These are phyloP conservation scores for Siderastrea siderea DNA, from an alignment of 92 coral and sea anemone genomes.

Conservation along the genomic window DNA sequence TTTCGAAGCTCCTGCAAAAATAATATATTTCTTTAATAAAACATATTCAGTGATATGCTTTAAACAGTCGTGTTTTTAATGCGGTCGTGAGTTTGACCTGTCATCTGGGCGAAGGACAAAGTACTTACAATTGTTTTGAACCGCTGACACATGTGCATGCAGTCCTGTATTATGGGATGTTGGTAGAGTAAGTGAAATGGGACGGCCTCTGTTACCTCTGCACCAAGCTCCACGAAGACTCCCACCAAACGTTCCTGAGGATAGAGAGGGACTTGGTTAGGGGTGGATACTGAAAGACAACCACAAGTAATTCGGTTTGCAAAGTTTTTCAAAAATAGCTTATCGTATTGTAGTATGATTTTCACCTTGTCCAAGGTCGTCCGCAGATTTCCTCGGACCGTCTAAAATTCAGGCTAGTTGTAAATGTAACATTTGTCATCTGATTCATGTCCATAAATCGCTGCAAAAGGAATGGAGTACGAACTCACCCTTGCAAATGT, in stretches of 20 bases:
- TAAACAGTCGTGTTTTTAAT: not conserved
- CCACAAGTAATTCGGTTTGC: not conserved
- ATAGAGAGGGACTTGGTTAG: not conserved
- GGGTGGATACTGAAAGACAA: not conserved
- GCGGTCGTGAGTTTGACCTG: not conserved
- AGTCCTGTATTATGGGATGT: constrained; percentile 97
- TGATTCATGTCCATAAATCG: no score
- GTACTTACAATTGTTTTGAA: constrained; percentile 85
- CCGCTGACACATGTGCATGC: constrained; percentile 92
- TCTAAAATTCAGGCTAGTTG: no score
- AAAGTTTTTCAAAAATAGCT: not conserved
- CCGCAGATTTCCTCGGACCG: constrained; percentile 63
- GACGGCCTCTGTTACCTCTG: constrained; percentile 86
- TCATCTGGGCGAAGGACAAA: not conserved
- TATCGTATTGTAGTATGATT: not conserved
- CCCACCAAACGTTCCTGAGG: constrained; percentile 91
- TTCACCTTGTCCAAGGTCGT: constrained; percentile 85
- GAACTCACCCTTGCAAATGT: constrained; percentile 88
- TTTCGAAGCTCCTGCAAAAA: constrained; percentile 49
- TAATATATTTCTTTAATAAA: not conserved
- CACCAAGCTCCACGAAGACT: constrained; percentile 91
- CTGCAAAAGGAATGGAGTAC: not conserved
- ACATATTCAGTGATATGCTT: not conserved
- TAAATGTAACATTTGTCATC: no score
- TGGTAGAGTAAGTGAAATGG: constrained; percentile 93